These are phyloP conservation scores for Maconellicoccus hirsutus DNA, from an alignment of 1,140 invertebrate genomes.

Conservation along the genomic window DNA sequence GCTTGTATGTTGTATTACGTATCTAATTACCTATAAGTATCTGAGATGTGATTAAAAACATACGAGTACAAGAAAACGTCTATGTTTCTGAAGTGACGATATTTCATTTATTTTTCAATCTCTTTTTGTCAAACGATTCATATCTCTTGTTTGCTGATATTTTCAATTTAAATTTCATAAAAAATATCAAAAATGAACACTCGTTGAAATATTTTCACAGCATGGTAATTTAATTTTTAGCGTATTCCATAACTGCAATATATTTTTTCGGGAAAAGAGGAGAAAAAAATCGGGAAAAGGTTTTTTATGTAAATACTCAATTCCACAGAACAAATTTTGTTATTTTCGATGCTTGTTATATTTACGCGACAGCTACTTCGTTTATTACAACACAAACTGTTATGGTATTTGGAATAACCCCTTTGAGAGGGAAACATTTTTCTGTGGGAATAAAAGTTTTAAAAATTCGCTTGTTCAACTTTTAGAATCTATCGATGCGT, in stretches of 20 bases:
- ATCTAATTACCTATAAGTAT: too few relatives aligned
- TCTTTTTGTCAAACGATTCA: too few relatives aligned
- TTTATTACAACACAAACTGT: background rate
- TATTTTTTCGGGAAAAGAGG: too few relatives aligned
- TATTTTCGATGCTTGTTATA: background rate
- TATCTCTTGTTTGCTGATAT: background rate
- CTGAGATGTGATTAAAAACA: too few relatives aligned
- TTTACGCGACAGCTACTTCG: background rate
- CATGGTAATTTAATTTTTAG: background rate
- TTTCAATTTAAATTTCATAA: slow-evolving; percentile 6
- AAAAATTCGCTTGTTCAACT: background rate
- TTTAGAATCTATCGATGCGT: too few relatives aligned
- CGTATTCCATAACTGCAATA: background rate
- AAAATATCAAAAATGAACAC: background rate
- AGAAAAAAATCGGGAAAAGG: background rate
- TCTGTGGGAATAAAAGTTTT: background rate
- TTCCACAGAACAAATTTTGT: background rate
- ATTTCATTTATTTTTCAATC: too few relatives aligned
- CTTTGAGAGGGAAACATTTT: background rate
- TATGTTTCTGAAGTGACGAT: too few relatives aligned
- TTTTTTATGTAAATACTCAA: background rate
- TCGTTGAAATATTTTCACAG: background rate
- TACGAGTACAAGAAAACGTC: too few relatives aligned
- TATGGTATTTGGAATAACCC: background rate
- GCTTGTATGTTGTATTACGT: too few relatives aligned